Evolutionary conservation across 2,113 vertebrate genomes (phyloP), one percentile per base, ranked within the genome.

Genomic region (Cyanoliseus patagonus): DNA sequence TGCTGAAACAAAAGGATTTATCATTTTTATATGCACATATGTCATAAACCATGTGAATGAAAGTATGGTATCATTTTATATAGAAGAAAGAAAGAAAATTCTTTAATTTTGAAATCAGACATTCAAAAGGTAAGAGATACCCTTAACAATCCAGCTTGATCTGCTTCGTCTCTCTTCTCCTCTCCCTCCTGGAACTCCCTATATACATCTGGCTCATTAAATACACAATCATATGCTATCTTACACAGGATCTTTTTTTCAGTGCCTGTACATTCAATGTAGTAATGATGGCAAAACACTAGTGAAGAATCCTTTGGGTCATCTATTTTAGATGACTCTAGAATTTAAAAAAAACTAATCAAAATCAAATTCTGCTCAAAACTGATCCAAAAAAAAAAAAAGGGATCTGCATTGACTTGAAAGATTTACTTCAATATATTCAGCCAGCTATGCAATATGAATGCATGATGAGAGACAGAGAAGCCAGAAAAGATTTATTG

Each of bases 1-100:
- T 96, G 80, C 46, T 86, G 86, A 94, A 96, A 75, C 30, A 53
- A 4, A 37, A 68, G 46, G 89, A 92, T 97, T 94, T 92, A 72
- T 92, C 80, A 92, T 41, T 82, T 84, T 82, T 89, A 39, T 82
- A 57, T 6, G 7, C 39, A 51, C 35, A 79, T 79, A 47, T 78
- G 52, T 30, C 69, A 76, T 55, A 89, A 95, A 87, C 30, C 42
- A 73, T 76, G 47, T 11, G 39, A 92, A 91, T 49, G 24, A 47
- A 94, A 89, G 46, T 44, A 79, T 46, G 44, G 15, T 16, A 51
- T 73, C 74, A 41, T 92, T 95, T 78, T 42, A 28, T 37, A n/a
- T 14, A 92, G 57, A 57, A 90, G 73, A 90, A 77, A 92, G 59
- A 90, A 83, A 86, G 59, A 81, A 59, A 7, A 70, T 39, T 39